phyloP scores from a whole-genome alignment of 2,888 invertebrate species.

The Philereme transversata region DNA sequence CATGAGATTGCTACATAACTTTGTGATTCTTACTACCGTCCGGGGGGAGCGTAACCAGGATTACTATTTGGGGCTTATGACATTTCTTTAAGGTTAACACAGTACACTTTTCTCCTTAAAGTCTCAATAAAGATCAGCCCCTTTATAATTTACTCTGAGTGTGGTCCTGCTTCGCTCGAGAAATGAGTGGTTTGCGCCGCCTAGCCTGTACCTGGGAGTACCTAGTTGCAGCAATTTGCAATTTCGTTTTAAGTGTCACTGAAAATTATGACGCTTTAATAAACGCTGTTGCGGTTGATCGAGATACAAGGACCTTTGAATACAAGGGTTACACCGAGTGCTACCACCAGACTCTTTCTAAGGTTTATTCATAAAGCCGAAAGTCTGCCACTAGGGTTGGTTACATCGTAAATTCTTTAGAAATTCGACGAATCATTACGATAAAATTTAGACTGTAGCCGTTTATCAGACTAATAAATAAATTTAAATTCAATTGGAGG shows the following conservation, averaged over 20 bases:
- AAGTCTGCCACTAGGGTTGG: too few relatives aligned
- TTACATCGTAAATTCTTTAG: too few relatives aligned
- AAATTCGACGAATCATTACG: too few relatives aligned
- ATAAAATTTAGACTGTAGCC: too few relatives aligned
- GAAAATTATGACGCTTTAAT: slow-evolving; percentile 23
- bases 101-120: background rate
- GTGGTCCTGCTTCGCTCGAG: slow-evolving; percentile 6
- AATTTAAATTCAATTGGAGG: too few relatives aligned
- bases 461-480: too few relatives aligned
- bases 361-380: background rate
- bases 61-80: background rate
- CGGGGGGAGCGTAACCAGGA: slow-evolving; percentile 10
- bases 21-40: slow-evolving; percentile 26
- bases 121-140: background rate
- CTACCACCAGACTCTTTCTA: background rate
- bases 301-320: background rate
- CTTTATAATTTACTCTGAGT: background rate
- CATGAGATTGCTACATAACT: slow-evolving; percentile 41
- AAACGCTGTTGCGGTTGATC: slow-evolving; percentile 8
- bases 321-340: background rate
- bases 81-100: background rate
- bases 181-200: slow-evolving; percentile 14
- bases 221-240: slow-evolving; percentile 19
- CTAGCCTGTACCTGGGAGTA: slow-evolving; percentile 1
- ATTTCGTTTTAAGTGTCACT: slow-evolving; percentile 25